phyloP scores from a whole-genome alignment of 2,113 vertebrate genomes.

The Triplophysa dalaica region DNA sequence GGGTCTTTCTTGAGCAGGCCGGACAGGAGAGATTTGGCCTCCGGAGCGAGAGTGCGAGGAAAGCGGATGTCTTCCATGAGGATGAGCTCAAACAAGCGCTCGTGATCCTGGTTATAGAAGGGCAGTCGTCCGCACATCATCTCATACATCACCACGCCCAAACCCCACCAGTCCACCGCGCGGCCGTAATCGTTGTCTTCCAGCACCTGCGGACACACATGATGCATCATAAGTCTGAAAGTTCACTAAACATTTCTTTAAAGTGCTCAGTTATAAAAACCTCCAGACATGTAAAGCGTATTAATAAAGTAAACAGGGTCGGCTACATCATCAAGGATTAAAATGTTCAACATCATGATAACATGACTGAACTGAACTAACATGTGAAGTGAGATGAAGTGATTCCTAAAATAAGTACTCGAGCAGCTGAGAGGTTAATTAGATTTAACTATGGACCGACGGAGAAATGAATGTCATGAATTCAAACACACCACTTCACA shows the following conservation, averaged over 20 bases:
- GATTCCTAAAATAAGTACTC: not conserved
- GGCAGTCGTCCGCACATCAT: conserved; percentile 93
- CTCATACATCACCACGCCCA: conserved; percentile 94
- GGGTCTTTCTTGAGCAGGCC: conserved; percentile 92
- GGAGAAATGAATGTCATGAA: not conserved
- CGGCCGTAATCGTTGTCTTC: conserved; percentile 93
- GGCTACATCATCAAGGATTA: no score
- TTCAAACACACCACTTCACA: not conserved
- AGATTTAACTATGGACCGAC: not conserved
- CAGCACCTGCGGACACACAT: conserved; percentile 77
- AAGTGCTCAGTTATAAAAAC: no score
- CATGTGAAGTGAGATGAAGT: not conserved
- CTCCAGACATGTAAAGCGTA: no score
- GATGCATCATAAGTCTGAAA: no score
- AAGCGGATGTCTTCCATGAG: conserved; percentile 94
- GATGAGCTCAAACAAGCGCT: conserved; percentile 93
- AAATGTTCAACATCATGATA: no score
- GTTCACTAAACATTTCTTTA: not conserved
- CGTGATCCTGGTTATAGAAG: conserved; percentile 96
- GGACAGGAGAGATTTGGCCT: conserved; percentile 82
- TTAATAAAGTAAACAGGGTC: no score
- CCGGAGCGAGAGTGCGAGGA: conserved; percentile 82
- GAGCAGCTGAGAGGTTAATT: not conserved
- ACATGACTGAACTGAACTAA: not conserved
- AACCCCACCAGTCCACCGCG: conserved; percentile 93